Base-by-base conservation (phyloP, 2,113 vertebrate genomes). In the Takifugu bimaculatus region DNA sequence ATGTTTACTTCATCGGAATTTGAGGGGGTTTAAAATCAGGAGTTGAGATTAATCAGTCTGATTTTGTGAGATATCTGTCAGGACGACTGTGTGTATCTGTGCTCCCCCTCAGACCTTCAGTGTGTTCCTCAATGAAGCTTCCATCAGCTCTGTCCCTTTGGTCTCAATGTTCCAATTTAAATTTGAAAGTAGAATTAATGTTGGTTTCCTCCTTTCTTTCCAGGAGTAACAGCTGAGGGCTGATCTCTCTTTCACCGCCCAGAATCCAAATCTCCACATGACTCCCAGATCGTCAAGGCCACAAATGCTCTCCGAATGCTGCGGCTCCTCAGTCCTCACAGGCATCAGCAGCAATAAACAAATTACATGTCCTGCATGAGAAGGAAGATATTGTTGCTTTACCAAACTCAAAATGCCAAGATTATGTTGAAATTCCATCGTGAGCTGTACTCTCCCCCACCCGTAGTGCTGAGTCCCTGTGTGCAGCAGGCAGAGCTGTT, bases 291-390 rank as follows among this genome's bases (percentile, higher is more conserved):
- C 77, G 77, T 64, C 66, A 43, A 63, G 76, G 81, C 69, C 59
- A 70, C 52, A 82, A 11, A 47, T 15, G 15, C 63, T 79, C 75
- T 84, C 63, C 87, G 88, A 90, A 89, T 54, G 88, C 92, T 89
- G 89, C 89, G 91, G 91, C 90, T 91, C 90, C 82, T 91, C 88
- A 89, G 91, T 89, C 81, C 92, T 91, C 89, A 32, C 79, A 90
- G 86, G 89, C 87, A 90, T 70, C 88, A 89, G 87, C 89, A 88
- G 91, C 90, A 78, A 80, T 69, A 65, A 70, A 79, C 26, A 13
- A 80, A 28, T 6, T 29, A 66, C 57, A 85, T 90, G 93, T 90
- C 92, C 76, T 95, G 94, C 94, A 96, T 96, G 95, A 94, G 91
- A 92, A 87, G 89, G 89, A 87, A 80, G 89, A 88, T 68, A 70